These are phyloP conservation scores for Heliconius nattereri DNA, from an alignment of 1,140 invertebrate genomes.

Conservation along the genomic window DNA sequence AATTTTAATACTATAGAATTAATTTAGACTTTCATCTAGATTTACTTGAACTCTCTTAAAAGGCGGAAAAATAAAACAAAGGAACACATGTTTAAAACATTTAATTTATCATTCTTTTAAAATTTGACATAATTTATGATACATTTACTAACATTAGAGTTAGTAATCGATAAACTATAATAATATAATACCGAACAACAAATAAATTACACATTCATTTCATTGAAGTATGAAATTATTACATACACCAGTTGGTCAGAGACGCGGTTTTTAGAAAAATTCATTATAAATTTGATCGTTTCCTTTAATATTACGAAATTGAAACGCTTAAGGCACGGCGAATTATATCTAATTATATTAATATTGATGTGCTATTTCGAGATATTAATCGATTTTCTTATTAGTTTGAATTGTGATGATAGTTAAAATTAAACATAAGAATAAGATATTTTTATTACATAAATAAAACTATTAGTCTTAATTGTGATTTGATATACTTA, in stretches of 20 bases:
- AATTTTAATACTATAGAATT: too few species aligned
- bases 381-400: conserved; percentile 3
- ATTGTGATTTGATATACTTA: conserved; percentile 29
- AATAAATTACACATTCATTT: conserved; percentile 29
- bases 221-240: conserved; percentile 20
- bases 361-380: conserved; percentile 33
- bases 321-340: conserved; percentile 79
- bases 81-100: conserved; percentile 61
- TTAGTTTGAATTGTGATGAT: background rate
- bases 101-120: conserved; percentile 58
- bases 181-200: conserved; percentile 30
- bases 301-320: conserved; percentile 69
- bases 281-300: conserved; percentile 70
- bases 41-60: background rate
- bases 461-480: too few species aligned
- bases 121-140: conserved; percentile 38
- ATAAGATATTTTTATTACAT: too few species aligned
- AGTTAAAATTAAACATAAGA: background rate
- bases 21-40: too few species aligned
- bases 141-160: conserved; percentile 37
- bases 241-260: conserved; percentile 56
- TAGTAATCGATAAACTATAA: conserved; percentile 31
- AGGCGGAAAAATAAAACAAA: background rate
- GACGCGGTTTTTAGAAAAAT: conserved; percentile 65
- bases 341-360: conserved; percentile 73